Evolutionary conservation across 2,888 invertebrate species (phyloP).

Genomic region (Rhorus exstirpatorius): DNA sequence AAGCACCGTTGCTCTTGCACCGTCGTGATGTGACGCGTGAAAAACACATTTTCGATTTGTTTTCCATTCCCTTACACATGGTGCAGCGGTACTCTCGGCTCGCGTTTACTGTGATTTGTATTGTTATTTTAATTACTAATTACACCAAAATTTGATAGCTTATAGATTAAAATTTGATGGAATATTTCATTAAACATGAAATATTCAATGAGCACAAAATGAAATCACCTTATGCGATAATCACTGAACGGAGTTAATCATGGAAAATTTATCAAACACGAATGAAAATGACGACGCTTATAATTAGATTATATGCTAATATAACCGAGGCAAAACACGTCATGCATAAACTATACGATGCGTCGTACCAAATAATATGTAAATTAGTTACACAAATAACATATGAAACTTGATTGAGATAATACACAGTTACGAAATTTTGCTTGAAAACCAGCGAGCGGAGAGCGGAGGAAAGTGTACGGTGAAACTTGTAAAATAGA

Average conservation of each 20-base stretch:
- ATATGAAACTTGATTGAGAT: slow-evolving; percentile 4
- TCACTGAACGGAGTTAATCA: not conserved
- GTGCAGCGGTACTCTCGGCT: no score
- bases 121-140: not conserved
- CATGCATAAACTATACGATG: slow-evolving; percentile 8
- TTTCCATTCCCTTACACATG: no score
- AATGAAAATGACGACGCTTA: not conserved
- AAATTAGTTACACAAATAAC: slow-evolving; percentile 7
- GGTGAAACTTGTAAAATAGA: slow-evolving; percentile 28
- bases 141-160: no score
- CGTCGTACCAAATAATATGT: not conserved
- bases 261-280: not conserved
- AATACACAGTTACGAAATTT: slow-evolving; percentile 23
- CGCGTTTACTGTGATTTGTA: no score
- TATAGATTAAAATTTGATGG: not conserved
- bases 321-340: slow-evolving; percentile 4
- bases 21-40: no score
- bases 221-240: not conserved
- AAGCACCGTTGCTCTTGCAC: no score
- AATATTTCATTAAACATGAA: slow-evolving; percentile 1
- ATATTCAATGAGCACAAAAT: slow-evolving; percentile 16
- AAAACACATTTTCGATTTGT: no score
- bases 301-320: not conserved
- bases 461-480: slow-evolving; percentile 4
- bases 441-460: not conserved